Percentiles rank a stretch among this genome's conserved stretches.
Evolutionary conservation across 2,797 vertebrate species (phyloP).

Genomic region (Anableps anableps): DNA sequence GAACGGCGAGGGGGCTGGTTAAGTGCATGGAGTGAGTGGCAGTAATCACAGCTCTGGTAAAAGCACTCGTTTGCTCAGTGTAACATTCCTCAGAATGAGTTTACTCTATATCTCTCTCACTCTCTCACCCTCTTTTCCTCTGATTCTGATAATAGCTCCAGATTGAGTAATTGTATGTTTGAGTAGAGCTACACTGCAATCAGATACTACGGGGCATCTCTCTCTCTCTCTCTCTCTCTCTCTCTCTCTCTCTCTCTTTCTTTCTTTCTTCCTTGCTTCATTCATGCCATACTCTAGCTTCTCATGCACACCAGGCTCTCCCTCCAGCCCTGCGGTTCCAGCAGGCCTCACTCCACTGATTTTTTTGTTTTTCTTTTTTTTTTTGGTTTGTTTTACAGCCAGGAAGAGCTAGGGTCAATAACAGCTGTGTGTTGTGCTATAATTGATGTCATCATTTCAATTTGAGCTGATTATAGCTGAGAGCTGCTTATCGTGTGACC

Average conservation of each 20-base stretch:
- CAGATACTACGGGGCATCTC: constrained; percentile 67
- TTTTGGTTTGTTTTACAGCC: constrained; percentile 34
- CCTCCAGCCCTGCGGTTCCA: constrained; percentile 52
- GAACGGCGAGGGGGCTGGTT: constrained; percentile 74
- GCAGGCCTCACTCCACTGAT: constrained; percentile 24
- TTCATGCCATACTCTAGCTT: constrained; percentile 62
- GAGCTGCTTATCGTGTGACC: constrained; percentile 79
- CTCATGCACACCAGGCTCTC: constrained; percentile 54
- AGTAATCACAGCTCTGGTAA: constrained; percentile 85
- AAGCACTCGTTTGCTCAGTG: constrained; percentile 75
- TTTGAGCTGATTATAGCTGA: constrained; percentile 84
- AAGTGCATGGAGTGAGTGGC: constrained; percentile 78
- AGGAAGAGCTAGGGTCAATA: constrained; percentile 78
- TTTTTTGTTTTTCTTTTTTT: constrained; percentile 6
- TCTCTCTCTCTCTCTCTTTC: constrained; percentile 34
- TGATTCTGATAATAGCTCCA: constrained; percentile 81
- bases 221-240: constrained; percentile 39
- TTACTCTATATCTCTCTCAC: constrained; percentile 52
- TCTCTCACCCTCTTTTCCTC: constrained; percentile 56
- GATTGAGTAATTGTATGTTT: constrained; percentile 87
- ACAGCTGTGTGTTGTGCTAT: constrained; percentile 74
- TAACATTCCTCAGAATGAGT: constrained; percentile 67
- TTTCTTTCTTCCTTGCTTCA: constrained; percentile 45
- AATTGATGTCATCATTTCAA: constrained; percentile 87
- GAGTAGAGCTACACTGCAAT: constrained; percentile 81